Percentiles rank a stretch among this genome's conserved stretches.
phyloP scores from a whole-genome alignment of 23 tunicate genomes.

The Trididemnum clinides region DNA sequence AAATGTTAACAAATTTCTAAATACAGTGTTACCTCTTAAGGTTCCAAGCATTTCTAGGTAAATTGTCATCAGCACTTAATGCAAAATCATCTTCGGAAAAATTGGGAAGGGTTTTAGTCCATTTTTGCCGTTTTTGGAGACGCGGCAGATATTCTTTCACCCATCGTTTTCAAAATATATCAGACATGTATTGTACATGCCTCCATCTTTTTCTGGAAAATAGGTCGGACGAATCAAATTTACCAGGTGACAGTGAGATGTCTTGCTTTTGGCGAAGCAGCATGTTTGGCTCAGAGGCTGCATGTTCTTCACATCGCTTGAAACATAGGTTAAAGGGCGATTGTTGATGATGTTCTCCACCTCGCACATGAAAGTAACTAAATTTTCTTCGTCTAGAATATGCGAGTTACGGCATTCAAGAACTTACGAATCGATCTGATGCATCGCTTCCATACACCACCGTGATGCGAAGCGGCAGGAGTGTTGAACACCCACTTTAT shows the following conservation, averaged over 20 bases:
- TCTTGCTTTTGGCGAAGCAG: not conserved
- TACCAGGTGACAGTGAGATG: not conserved
- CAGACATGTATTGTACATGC: not conserved
- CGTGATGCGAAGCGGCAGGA: conserved; percentile 25
- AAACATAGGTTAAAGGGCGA: not conserved
- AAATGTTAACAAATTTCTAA: too few species aligned
- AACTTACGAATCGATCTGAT: conserved; percentile 37
- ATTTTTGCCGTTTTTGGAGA: not conserved
- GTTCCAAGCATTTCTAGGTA: too few species aligned
- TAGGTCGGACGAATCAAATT: not conserved
- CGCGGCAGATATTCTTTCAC: not conserved
- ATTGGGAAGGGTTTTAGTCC: not conserved
- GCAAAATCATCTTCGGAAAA: not conserved
- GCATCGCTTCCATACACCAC: conserved; percentile 33
- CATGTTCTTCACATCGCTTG: not conserved
- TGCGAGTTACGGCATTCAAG: not conserved
- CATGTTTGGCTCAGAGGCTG: conserved; percentile 2
- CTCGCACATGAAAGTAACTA: not conserved
- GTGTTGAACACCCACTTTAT: not conserved
- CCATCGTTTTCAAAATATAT: not conserved
- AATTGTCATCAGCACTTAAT: not conserved
- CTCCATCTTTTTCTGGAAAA: not conserved
- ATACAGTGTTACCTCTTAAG: too few species aligned
- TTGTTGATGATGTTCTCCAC: not conserved
- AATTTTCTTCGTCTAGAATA: not conserved